Base-by-base conservation (phyloP, 2,113 vertebrate species). In the Noctilio leporinus region DNA sequence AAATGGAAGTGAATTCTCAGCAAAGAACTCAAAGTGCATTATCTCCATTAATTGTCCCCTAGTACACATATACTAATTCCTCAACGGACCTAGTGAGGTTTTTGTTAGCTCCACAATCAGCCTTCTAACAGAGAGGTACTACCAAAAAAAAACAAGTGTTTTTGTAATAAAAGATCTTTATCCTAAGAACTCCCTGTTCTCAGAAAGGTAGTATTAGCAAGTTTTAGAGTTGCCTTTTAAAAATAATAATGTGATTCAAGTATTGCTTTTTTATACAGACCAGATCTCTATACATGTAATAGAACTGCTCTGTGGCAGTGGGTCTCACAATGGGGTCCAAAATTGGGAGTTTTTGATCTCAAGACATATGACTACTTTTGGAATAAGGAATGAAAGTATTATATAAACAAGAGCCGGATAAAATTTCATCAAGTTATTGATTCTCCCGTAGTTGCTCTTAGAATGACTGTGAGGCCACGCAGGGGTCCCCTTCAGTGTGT, bases 1-100 rank as follows among this genome's bases (percentile, higher is more conserved):
- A 92, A 97, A 87, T 10, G 72, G 62, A 91, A 95, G 62, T 82
- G 49, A 95, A 93, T 89, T 93, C 85, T 55, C 24, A 73, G 64
- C 85, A 43, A 92, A 95, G 65, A 92, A 87, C 1, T 72, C 77
- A 87, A 0, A 86, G 53, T 10, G 5, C 19, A 75, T 85, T 45
- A 76, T 91, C 72, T 75, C 28, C 47, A 84, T 51, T 82, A 76
- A 93, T 93, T 85, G 24, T 14, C 83, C 86, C 57, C 8, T 14
- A 67, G 38, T 5, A 62, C 69, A 69, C 40, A 67, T 73, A 82
- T 92, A n/a, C n/a, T 90, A 91, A 87, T 86, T 77, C 40, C 17
- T 85, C 14, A 80, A 43, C n/a, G 51, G 73, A 85, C n/a, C 64
- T 4, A 10, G 10, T 20, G 43, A 24, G 2, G 43, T 51, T 85